A percentile compares a stretch with the other conserved stretches of the same genome.
Conservation (phyloP, 64 coral and sea anemone species). For the Platygyra sinensis region DNA sequence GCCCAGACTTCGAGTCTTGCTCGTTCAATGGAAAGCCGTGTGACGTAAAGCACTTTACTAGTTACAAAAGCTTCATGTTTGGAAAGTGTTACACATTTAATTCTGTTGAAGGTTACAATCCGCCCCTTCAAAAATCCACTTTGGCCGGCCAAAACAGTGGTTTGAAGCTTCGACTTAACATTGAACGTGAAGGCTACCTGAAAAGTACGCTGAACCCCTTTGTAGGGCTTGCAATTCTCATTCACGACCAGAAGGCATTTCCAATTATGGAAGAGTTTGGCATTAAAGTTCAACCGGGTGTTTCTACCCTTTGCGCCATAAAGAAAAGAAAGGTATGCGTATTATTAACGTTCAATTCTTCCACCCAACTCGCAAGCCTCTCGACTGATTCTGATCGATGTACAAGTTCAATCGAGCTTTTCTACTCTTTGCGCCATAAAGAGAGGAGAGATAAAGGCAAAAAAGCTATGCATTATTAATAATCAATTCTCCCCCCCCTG, state of each 20-base stretch:
- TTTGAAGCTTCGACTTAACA: slow-evolving; percentile 15
- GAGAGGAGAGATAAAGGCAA: too few relatives aligned
- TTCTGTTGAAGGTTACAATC: background rate
- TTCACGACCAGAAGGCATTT: slow-evolving; percentile 11
- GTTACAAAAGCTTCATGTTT: background rate
- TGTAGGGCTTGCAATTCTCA: slow-evolving; percentile 11
- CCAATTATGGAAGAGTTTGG: slow-evolving; percentile 3
- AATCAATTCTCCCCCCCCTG: too few relatives aligned
- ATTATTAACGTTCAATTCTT: too few relatives aligned
- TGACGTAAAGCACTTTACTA: background rate
- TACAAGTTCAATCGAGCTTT: too few relatives aligned
- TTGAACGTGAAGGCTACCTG: slow-evolving; percentile 11
- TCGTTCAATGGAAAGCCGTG: background rate
- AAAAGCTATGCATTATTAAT: too few relatives aligned
- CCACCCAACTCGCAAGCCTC: too few relatives aligned
- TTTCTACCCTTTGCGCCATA: slow-evolving; percentile 13
- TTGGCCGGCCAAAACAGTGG: slow-evolving; percentile 5
- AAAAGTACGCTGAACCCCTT: background rate
- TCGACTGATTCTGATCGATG: too few relatives aligned
- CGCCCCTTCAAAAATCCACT: background rate
- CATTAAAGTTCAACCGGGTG: background rate
- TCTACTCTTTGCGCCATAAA: too few relatives aligned
- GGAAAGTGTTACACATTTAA: slow-evolving; percentile 27
- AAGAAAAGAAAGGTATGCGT: background rate
- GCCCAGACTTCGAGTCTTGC: background rate